Evolutionary conservation across 2,113 vertebrate genomes (phyloP), one percentile per base, ranked within the genome.

Genomic region (Anas platyrhynchos): DNA sequence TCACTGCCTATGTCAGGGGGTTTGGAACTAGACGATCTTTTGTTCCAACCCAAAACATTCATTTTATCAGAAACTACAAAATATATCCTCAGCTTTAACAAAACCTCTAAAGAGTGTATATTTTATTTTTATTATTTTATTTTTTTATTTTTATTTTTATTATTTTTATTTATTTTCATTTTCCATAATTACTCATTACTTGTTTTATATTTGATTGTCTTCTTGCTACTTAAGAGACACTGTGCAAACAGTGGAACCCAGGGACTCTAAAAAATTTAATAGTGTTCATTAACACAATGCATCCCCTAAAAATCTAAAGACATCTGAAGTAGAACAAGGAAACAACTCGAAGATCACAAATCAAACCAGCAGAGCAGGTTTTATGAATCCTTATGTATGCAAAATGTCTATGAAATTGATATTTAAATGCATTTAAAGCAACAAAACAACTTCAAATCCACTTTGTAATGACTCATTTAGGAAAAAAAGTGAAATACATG

Each of bases 321-420:
- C 34, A 85, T 91, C 83, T 80, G 78, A 68, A 92, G 21, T 75
- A 81, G 85, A 95, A 58, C 29, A 74, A 82, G 72, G 18, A 63
- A 91, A 92, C 83, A 3, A 36, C 58, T 89, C 50, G 27, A 88
- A 91, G 63, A 89, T 62, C 43, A 90, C 34, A 88, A 91, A 94
- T 82, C 58, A 55, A 84, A 89, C 9, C 17, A 94, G 34, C 9
- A 27, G 18, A 93, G 7, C 17, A 85, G 27, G 29, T 36, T 78
- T 44, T 85, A 58, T 67, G 31, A 56, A 79, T 66, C 31, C 9
- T 93, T 55, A 58, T 25, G 8, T 52, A 63, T 74, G 46, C 13
- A 92, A 86, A 77, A 58, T 10, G 71, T 75, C 15, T 44, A 18
- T 90, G 6, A 31, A 16, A 18, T 13, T 83, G 61, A 58, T 69